Evolutionary conservation across 2,888 invertebrate species (phyloP).

Genomic region (Magallana nippona): DNA sequence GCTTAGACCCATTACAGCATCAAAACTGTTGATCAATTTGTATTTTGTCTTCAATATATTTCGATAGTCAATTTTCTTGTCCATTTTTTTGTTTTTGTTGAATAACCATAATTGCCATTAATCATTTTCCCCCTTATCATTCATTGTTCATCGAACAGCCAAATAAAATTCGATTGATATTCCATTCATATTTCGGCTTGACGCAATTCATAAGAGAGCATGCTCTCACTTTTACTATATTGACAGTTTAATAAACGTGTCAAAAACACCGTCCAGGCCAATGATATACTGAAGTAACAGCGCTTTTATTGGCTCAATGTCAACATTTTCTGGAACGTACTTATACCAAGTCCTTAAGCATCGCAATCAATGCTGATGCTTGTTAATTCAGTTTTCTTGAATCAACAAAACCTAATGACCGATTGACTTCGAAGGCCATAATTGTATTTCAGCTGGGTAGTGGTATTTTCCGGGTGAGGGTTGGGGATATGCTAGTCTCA

Average conservation of each 20-base stretch:
- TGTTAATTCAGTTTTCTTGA: background rate
- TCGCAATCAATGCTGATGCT: background rate
- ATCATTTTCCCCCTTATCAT: background rate
- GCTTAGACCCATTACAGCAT: too few species aligned
- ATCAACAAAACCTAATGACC: background rate
- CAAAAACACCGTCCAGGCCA: conserved; percentile 14
- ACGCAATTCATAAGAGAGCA: background rate
- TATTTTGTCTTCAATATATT: too few species aligned
- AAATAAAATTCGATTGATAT: conserved; percentile 9
- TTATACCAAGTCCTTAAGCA: background rate
- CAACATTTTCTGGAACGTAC: background rate
- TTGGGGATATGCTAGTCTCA: too few species aligned
- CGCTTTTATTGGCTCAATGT: conserved; percentile 19
- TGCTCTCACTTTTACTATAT: conserved; percentile 7
- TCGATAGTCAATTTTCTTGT: too few species aligned
- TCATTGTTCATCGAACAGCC: conserved; percentile 6
- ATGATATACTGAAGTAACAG: background rate
- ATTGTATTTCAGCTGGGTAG: too few species aligned
- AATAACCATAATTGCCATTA: background rate
- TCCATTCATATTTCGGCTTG: conserved; percentile 33
- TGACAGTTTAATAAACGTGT: conserved; percentile 33
- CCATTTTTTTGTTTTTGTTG: too few species aligned
- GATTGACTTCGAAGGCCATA: background rate
- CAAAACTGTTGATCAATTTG: too few species aligned
- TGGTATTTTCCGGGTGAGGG: too few species aligned